phyloP scores from a whole-genome alignment of 2,888 invertebrate genomes.

The Malthinus flaveolus region DNA sequence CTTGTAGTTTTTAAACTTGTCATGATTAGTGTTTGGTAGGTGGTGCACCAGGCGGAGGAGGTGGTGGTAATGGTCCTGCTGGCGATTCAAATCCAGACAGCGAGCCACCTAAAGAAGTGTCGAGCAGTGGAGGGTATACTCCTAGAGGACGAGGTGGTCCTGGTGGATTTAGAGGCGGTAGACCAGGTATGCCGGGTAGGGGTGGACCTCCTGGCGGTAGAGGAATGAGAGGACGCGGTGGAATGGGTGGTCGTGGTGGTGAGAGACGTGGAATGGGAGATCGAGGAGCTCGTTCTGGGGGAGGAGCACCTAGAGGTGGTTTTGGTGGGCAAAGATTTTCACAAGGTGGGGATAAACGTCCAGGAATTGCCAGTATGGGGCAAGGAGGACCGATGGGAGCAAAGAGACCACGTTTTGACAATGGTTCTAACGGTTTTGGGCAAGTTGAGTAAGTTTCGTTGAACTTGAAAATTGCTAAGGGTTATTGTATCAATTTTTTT shows the following conservation, averaged over 20 bases:
- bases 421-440: conserved; percentile 45
- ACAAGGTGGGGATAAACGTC: conserved; percentile 15
- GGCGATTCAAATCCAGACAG: conserved; percentile 15
- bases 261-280: conserved; percentile 9
- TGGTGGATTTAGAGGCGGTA: conserved; percentile 12
- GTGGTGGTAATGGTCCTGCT: conserved; percentile 10
- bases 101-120: conserved; percentile 29
- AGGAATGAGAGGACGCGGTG: conserved; percentile 22
- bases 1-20: not conserved
- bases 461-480: not conserved
- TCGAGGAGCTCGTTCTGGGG: conserved; percentile 17
- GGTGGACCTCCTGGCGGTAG: conserved; percentile 38
- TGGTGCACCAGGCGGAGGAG: conserved; percentile 8
- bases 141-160: conserved; percentile 21
- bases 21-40: not conserved
- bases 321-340: conserved; percentile 11
- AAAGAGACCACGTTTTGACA: conserved; percentile 45
- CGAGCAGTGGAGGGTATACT: conserved; percentile 26
- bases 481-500: conserved; percentile 5
- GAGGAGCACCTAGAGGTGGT: conserved; percentile 22
- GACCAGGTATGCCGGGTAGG: conserved; percentile 36
- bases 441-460: conserved; percentile 34
- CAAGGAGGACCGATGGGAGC: conserved; percentile 24
- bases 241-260: conserved; percentile 36
- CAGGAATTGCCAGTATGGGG: conserved; percentile 15